Base-by-base conservation (phyloP, 2,888 invertebrate species). In the Acleris sparsana region DNA sequence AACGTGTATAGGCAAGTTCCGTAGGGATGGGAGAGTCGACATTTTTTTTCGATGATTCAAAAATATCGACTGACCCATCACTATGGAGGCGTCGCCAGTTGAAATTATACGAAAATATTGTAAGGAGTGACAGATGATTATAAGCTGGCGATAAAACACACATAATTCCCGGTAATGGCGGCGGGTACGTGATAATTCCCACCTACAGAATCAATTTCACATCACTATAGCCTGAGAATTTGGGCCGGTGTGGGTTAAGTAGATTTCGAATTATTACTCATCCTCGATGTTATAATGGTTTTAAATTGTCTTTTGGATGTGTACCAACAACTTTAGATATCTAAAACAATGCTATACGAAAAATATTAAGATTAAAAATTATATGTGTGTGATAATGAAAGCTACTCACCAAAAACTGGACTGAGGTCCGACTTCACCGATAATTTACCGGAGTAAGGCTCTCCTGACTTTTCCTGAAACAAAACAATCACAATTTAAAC, bases 401-500 rank as follows among this genome's bases (percentile, higher is more conserved):
- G 46, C 0, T 7, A 95, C 97, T 96, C 92, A 97, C 97, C 96
- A 89, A 97, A 97, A 80, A 97, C 97, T 76, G 97, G 96, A 93
- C 96, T 97, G 86, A 96, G 95, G 88, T 97, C 97, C 85, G 97
- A 95, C 88, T 97, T 95, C 78, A 96, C 94, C 80, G 95, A 95
- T 93, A 96, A 93, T 94, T 97, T 97, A 86, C 95, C 89, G 93
- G 93, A 88, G 87, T 95, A 96, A 88, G 93, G 95, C 86, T 95
- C 95, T 83, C 95, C 96, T 81, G 96, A 95, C 90, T 97, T 97
- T 93, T 97, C 97, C 97, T 97, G 94, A 68, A 94, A 94, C 86
- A 93, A 88, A 39, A 39, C 39, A 39, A 39, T 39, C 4, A 39
- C 39, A 39, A 9, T 11, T 9, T 1, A 33, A 33, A 11, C 11